Evolutionary conservation across 2,888 invertebrate species (phyloP).

Genomic region (Yponomeuta sedellus): DNA sequence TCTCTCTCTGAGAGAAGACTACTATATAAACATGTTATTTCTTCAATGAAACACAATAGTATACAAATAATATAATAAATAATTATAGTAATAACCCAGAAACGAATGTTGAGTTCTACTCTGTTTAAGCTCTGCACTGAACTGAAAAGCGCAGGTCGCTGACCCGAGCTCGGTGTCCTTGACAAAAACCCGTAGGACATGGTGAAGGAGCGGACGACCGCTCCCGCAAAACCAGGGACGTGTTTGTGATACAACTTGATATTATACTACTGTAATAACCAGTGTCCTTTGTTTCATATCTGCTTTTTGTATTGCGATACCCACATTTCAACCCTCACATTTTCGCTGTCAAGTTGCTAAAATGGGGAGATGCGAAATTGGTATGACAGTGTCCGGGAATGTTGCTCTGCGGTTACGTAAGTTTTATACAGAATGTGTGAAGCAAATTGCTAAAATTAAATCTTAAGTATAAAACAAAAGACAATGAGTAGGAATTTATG

Average conservation of each 20-base stretch:
- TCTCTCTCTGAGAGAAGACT: too few relatives aligned
- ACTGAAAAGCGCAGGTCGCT: conserved; percentile 14
- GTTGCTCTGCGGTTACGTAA: background rate
- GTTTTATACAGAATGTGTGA: background rate
- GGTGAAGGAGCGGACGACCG: background rate
- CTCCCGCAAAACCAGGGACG: background rate
- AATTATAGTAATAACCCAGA: background rate
- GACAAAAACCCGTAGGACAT: conserved; percentile 15
- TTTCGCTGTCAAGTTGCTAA: background rate
- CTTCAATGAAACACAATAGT: background rate
- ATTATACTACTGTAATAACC: background rate
- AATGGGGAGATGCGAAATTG: background rate
- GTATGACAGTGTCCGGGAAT: background rate
- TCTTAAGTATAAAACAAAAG: too few relatives aligned
- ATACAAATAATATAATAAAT: background rate
- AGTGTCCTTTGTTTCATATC: background rate
- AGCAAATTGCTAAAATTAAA: too few relatives aligned
- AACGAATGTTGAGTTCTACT: background rate
- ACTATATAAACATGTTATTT: too few relatives aligned
- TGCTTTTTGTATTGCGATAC: background rate
- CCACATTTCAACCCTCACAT: background rate
- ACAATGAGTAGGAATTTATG: too few relatives aligned
- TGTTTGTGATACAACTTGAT: background rate
- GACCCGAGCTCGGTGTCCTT: conserved; percentile 17
- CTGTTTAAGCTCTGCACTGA: background rate